A percentile compares a stretch with the other conserved stretches of the same genome.
phyloP scores from a whole-genome alignment of 2,888 invertebrate genomes.

The Sinelater perroti region DNA sequence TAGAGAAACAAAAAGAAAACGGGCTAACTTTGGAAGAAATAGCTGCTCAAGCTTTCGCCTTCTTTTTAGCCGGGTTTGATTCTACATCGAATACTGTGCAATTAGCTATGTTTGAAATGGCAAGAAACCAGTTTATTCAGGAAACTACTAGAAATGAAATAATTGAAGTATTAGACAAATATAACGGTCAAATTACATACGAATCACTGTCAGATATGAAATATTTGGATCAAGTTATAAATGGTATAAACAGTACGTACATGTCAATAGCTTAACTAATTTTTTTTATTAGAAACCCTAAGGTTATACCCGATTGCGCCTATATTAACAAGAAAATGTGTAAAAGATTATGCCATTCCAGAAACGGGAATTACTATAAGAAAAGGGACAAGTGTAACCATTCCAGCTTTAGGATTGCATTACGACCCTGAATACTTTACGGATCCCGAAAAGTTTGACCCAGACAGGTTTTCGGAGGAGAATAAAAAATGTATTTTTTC shows the following conservation, averaged over 20 bases:
- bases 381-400: background rate
- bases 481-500: background rate
- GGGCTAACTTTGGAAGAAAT: background rate
- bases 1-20: too few species aligned
- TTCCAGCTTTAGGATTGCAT: background rate
- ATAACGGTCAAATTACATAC: background rate
- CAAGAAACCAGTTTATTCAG: background rate
- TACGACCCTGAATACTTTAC: background rate
- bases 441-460: background rate
- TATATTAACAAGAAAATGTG: background rate
- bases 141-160: background rate
- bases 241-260: background rate
- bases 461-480: background rate
- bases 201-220: background rate
- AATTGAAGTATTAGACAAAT: background rate
- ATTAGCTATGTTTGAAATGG: background rate
- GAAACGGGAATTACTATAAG: background rate
- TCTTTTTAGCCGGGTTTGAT: background rate
- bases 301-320: background rate
- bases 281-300: background rate
- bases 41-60: background rate
- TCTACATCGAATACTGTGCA: background rate
- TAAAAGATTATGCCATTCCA: background rate
- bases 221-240: background rate
- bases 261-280: background rate